Percentiles rank a stretch among this genome's conserved stretches.
phyloP scores from a whole-genome alignment of 2,797 vertebrate species.

The Octomys mimax region DNA sequence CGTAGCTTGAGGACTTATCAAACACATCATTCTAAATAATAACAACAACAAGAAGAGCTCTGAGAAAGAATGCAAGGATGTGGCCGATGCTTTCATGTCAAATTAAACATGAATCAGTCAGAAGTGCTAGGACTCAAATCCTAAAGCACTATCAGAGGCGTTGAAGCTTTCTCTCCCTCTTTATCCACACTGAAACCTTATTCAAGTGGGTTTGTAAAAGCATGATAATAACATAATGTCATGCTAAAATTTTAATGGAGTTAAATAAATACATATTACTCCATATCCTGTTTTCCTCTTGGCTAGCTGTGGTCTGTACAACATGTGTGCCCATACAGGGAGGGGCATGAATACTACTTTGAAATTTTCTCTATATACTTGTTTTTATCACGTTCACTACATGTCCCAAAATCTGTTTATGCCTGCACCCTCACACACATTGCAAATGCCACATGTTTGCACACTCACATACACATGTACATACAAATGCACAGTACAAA shows the following conservation, averaged over 20 bases:
- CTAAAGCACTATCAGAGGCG: neutral
- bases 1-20: neutral
- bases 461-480: neutral
- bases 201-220: neutral
- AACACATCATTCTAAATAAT: neutral
- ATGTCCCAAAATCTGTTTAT: neutral
- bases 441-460: neutral
- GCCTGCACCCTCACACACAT: neutral
- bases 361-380: neutral
- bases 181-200: neutral
- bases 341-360: neutral
- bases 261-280: neutral
- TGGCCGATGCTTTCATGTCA: neutral
- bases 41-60: neutral
- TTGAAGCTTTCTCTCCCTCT: neutral
- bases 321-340: neutral
- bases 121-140: neutral
- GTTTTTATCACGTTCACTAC: neutral
- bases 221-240: neutral
- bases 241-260: neutral
- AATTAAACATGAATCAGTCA: neutral
- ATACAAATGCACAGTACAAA: neutral
- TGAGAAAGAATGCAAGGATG: neutral
- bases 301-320: neutral
- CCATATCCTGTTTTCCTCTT: neutral